Evolutionary conservation across 92 coral and sea anemone genomes (phyloP).

Genomic region (Palythoa heliodiscus): DNA sequence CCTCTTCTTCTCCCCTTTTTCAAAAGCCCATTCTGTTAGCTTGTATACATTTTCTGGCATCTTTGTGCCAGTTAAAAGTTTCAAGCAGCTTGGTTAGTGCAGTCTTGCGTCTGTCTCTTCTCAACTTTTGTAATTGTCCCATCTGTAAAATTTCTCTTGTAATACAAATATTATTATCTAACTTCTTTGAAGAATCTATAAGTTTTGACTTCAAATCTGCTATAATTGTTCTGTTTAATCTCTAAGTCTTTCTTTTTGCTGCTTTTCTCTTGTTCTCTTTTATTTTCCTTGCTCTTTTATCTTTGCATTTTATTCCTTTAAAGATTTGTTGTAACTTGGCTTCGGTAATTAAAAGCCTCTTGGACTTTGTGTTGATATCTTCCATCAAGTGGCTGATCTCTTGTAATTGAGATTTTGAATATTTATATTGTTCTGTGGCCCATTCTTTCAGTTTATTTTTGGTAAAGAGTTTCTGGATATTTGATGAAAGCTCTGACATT

Average conservation of each 20-base stretch:
- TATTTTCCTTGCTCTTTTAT: constrained; percentile 17
- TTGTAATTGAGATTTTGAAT: constrained; percentile 33
- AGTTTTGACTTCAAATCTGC: constrained; percentile 48
- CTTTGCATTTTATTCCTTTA: constrained; percentile 9
- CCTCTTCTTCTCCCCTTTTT: constrained; percentile 34
- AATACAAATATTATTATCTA: constrained; percentile 23
- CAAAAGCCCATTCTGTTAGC: constrained; percentile 14
- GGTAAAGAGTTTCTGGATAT: constrained; percentile 39
- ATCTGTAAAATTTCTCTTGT: constrained; percentile 14
- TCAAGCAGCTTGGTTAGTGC: background rate
- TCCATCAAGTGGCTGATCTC: constrained; percentile 23
- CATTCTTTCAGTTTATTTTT: constrained; percentile 56
- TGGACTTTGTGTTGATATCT: constrained; percentile 9
- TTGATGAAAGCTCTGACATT: background rate
- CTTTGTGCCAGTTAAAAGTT: constrained; percentile 14
- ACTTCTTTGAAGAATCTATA: constrained; percentile 40
- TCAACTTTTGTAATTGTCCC: background rate
- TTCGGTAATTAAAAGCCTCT: constrained; percentile 43
- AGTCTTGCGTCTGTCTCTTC: background rate
- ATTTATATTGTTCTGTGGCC: constrained; percentile 29
- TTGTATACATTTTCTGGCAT: constrained; percentile 5
- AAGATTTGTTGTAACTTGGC: constrained; percentile 12
- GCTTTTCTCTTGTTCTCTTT: constrained; percentile 32
- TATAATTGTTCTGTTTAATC: constrained; percentile 47
- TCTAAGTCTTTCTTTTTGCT: constrained; percentile 29